Base-by-base conservation (phyloP, 2,797 vertebrate species). In the Acanthurus tractus region DNA sequence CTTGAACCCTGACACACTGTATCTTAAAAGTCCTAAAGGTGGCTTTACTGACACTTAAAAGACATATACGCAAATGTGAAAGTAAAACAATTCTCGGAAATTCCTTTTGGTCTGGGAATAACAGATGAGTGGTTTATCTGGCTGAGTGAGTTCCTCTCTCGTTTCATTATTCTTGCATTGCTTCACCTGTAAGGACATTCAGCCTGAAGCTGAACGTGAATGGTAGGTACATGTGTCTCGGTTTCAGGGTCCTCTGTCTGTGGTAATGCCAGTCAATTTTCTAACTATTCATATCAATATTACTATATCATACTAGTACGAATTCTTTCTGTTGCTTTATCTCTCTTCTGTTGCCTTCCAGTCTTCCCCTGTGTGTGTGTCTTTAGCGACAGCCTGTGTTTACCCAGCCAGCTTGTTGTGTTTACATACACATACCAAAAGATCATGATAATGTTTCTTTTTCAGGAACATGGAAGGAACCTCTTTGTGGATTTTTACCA, bases 31-130 rank as follows among this genome's bases (percentile, higher is more conserved):
- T 18, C 15, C 12, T 3, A 40, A n/a, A 11, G 40, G 29, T 29
- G 29, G 29, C 29, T 29, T 29, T 29, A 29, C 10, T 2, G 23
- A 38, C 10, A 12, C 1, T 6, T 3, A 11, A n/a, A 22, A 46
- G 22, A 6, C 0, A 42, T 3, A 1, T 7, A 40, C 8, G 38
- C 8, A 12, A 73, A 86, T 52, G 58, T 86, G 90, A 93, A 93
- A 92, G 88, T 23, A 76, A 92, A 92, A 89, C 61, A 4, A 3
- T 23, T 1, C 64, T 22, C 56, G 78, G 76, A 62, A 83, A 73
- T 76, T 91, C 49, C 63, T 36, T 54, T 67, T 11, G 40, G n/a
- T 59, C 25, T 12, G 11, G 55, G 5, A 4, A n/a, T 38, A 48
- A 3, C 15, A 12, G 56, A 53, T 67, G 36, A 67, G 58, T 62